Base-by-base conservation (phyloP, 35 echinoderm and acorn worm genomes). In the Lytechinus pictus region DNA sequence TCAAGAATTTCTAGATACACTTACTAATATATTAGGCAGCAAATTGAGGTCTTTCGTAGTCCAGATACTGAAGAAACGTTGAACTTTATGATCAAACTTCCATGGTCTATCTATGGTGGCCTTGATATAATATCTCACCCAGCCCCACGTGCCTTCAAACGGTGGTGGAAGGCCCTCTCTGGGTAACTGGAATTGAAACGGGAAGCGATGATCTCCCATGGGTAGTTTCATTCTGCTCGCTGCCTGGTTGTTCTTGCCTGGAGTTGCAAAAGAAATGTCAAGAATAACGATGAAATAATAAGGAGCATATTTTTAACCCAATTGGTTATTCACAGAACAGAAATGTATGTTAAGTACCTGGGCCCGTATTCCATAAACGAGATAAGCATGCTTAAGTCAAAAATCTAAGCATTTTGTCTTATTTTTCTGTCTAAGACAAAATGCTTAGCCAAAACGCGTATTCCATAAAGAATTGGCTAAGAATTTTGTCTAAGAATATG, bases 161-260 rank as follows among this genome's bases (percentile, higher is more conserved):
- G 94, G 57, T 55, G 61, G 86, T 10, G 96, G 96, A 9, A 97
- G 94, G 27, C 54, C 28, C 13, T 57, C 14, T 19, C 16, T 29
- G 5, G 96, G 96, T 10, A 97, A 51, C 58, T 97, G 88, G 55
- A 97, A 95, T 29, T 89, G 55, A 51, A 97, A 97, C 4, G 96
- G 94, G 54, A 97, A 97, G 27, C 60, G 33, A 57, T 97, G 96
- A 29, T 97, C 94, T 27, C 96, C 96, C 16, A 55, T 54, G 21
- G 92, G 92, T 10, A 93, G 92, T 10, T 55, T 57, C 53, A 93
- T 93, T 16, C 92, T 54, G 28, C 88, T 90, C 9, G 88, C 88
- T 90, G 88, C 24, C 24, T 90, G 33, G 88, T 90, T 90, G 52
- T 90, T 33, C 88, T 90, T 90, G 24, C 88, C 88, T 90, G 66